These are phyloP conservation scores for Acropora yongei DNA, from an alignment of 64 coral and sea anemone genomes.

Conservation along the genomic window DNA sequence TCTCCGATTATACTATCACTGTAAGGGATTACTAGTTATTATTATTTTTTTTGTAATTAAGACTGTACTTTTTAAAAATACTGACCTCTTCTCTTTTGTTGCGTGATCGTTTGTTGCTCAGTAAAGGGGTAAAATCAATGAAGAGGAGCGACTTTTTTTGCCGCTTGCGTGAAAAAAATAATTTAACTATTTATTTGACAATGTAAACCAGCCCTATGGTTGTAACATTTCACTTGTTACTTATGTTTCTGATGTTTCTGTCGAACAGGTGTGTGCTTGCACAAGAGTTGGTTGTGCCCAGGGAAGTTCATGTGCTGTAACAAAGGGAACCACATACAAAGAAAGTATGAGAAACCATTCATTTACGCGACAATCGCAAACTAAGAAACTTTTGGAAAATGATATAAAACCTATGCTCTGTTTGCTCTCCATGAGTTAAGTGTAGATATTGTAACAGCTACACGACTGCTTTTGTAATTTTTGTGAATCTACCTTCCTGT, in stretches of 20 bases:
- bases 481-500: not conserved
- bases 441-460: not conserved
- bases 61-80: too few species aligned
- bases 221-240: too few species aligned
- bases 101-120: too few species aligned
- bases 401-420: too few species aligned
- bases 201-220: too few species aligned
- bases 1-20: slow-evolving; percentile 59
- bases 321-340: slow-evolving; percentile 58
- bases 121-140: too few species aligned
- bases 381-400: too few species aligned
- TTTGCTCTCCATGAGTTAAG: too few species aligned
- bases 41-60: not conserved
- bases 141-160: not conserved
- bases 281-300: slow-evolving; percentile 47
- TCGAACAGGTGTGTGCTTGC: slow-evolving; percentile 76
- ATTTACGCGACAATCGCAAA: not conserved
- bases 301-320: slow-evolving; percentile 44
- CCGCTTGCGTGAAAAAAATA: too few species aligned
- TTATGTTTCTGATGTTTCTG: not conserved
- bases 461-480: too few species aligned
- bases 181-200: too few species aligned
- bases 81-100: too few species aligned
- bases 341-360: slow-evolving; percentile 26
- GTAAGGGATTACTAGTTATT: slow-evolving; percentile 19